phyloP scores from a whole-genome alignment of 2,888 invertebrate species.

The Epistrophe eligans region DNA sequence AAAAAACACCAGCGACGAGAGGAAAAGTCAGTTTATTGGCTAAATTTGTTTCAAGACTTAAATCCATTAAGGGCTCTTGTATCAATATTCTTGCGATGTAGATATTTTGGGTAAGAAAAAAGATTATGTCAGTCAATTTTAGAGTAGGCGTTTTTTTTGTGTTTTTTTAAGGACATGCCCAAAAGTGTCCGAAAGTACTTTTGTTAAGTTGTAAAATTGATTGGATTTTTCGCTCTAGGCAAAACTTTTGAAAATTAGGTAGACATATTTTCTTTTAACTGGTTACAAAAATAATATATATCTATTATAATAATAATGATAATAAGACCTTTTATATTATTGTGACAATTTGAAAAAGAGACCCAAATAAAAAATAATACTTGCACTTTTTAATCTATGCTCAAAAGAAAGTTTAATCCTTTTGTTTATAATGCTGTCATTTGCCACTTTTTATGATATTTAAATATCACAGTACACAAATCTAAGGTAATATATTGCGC shows the following conservation, averaged over 20 bases:
- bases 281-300: no score
- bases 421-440: no score
- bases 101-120: not conserved
- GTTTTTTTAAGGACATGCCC: not conserved
- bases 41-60: constrained; percentile 25
- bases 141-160: not conserved
- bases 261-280: not conserved
- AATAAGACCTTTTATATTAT: no score
- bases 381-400: no score
- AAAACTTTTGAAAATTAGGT: not conserved
- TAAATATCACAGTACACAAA: no score
- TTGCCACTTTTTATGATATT: no score
- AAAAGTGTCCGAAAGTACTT: not conserved
- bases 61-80: constrained; percentile 6
- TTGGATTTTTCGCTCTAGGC: not conserved
- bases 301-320: no score
- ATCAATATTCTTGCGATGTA: constrained; percentile 2
- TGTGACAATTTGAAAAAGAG: no score
- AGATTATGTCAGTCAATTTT: not conserved
- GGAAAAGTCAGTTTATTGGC: constrained; percentile 26
- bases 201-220: constrained; percentile 8
- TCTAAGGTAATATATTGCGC: no score
- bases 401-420: no score
- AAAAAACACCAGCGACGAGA: not conserved
- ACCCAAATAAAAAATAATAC: no score